Conservation (phyloP, 2,888 invertebrate species). For the Ischnus inquisitorius region DNA sequence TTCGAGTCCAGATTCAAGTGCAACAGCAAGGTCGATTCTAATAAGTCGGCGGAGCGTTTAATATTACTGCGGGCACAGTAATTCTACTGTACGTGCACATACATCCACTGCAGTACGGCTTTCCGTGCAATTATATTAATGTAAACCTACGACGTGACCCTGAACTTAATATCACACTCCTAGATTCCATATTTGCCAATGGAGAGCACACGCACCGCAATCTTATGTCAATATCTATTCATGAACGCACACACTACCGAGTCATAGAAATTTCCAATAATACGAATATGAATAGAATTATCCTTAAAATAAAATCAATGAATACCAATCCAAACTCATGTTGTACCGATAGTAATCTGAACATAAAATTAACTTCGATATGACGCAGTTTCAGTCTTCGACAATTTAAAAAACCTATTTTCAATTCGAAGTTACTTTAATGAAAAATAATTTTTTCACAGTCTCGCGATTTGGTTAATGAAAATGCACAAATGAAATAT, state of each 20-base stretch:
- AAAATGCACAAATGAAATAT: too few species aligned
- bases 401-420: too few species aligned
- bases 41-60: slow-evolving; percentile 50
- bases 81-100: slow-evolving; percentile 11
- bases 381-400: not conserved
- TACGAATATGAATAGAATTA: slow-evolving; percentile 3
- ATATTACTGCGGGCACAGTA: slow-evolving; percentile 22
- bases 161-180: slow-evolving; percentile 65
- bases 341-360: not conserved
- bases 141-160: slow-evolving; percentile 63
- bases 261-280: slow-evolving; percentile 24
- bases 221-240: slow-evolving; percentile 31
- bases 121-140: slow-evolving; percentile 61
- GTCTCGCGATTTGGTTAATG: too few species aligned
- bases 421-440: too few species aligned
- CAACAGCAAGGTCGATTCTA: slow-evolving; percentile 47
- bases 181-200: slow-evolving; percentile 47
- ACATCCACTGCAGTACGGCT: slow-evolving; percentile 6
- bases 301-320: not conserved
- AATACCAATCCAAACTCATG: not conserved
- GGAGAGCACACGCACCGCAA: slow-evolving; percentile 10
- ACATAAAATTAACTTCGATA: not conserved
- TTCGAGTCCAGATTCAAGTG: slow-evolving; percentile 16
- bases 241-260: not conserved
- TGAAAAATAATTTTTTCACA: too few species aligned